Conservation (phyloP, 23 tunicate genomes). For the Ciona savignyi region DNA sequence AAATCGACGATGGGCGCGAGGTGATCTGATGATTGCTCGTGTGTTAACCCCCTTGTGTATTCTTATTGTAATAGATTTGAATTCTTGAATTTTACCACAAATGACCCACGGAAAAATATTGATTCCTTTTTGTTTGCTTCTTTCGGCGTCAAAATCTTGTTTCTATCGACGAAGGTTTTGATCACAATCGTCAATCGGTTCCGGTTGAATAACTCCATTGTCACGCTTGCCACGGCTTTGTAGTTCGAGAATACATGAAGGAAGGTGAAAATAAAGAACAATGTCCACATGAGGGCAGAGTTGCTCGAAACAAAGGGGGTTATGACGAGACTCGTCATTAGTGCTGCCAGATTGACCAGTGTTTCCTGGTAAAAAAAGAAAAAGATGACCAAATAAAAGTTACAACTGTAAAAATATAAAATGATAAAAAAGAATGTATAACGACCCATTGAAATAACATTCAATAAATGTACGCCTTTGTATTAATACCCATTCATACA, state of each 20-base stretch:
- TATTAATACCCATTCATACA: no score
- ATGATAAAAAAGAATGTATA: no score
- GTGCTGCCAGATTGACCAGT: conserved; percentile 67
- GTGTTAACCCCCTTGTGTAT: no score
- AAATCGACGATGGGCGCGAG: no score
- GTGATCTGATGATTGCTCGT: no score
- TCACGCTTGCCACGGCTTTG: conserved; percentile 75
- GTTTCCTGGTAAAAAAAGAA: conserved; percentile 86
- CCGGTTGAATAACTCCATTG: conserved; percentile 72
- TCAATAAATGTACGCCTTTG: no score
- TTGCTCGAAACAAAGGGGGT: conserved; percentile 50
- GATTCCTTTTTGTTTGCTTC: conserved; percentile 58
- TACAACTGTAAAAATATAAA: no score
- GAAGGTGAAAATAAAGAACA: conserved; percentile 66
- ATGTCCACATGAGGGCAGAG: conserved; percentile 32
- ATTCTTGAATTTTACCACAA: no score
- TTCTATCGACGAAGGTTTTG: neutral
- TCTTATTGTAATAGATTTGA: no score
- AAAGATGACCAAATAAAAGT: no score
- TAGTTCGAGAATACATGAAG: conserved; percentile 78
- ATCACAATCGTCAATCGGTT: conserved; percentile 34
- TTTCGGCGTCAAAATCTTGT: conserved; percentile 25
- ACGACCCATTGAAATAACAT: no score
- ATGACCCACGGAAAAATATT: conserved; percentile 33
- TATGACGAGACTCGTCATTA: conserved; percentile 48